Evolutionary conservation across 2,113 vertebrate genomes (phyloP).

Genomic region (Ammodytes dubius): DNA sequence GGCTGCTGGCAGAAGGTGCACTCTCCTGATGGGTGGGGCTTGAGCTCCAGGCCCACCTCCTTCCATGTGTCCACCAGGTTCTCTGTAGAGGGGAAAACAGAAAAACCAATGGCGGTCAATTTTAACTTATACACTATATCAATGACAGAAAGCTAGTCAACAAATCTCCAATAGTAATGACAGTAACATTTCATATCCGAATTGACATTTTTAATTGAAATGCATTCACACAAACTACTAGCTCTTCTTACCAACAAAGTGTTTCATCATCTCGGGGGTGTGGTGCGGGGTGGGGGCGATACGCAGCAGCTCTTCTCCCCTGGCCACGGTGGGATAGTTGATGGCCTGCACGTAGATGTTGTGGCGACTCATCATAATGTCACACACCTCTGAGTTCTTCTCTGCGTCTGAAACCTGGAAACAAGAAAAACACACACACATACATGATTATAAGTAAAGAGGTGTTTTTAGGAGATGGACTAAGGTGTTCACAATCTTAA

Average conservation of each 20-base stretch:
- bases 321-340: constrained; percentile 95
- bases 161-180: neutral
- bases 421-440: neutral
- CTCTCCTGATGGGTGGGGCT: constrained; percentile 91
- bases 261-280: constrained; percentile 97
- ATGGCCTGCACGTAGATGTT: constrained; percentile 98
- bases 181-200: neutral
- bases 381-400: constrained; percentile 94
- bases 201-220: neutral
- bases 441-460: neutral
- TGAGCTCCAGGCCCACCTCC: constrained; percentile 89
- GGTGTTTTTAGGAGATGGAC: fast-evolving
- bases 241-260: constrained; percentile 90
- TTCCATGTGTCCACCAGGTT: constrained; percentile 92
- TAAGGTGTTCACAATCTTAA: neutral
- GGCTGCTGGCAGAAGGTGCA: constrained; percentile 96
- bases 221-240: neutral
- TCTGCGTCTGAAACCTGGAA: constrained; percentile 92
- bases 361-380: constrained; percentile 93
- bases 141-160: neutral
- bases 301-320: constrained; percentile 94
- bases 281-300: constrained; percentile 97
- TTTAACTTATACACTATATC: neutral
- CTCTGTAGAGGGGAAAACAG: constrained; percentile 80
- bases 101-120: neutral